Conservation (phyloP, 2,113 vertebrate genomes). For the Semicossyphus pulcher region DNA sequence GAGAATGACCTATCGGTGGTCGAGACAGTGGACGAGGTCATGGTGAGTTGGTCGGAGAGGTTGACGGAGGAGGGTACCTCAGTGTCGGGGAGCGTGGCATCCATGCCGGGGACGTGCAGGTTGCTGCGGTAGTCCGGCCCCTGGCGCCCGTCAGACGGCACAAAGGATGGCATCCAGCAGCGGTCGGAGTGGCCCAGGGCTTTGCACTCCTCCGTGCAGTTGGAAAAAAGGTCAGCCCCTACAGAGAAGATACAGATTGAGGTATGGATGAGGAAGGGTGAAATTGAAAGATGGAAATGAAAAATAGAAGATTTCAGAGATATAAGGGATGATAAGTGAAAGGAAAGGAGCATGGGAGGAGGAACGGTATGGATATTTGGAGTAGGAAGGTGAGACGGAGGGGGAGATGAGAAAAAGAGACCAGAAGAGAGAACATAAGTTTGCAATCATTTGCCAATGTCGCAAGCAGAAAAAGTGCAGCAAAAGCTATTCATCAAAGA, state of each 20-base stretch:
- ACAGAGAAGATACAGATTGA: background rate
- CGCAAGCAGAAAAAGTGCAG: conserved; percentile 43
- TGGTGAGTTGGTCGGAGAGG: conserved; percentile 74
- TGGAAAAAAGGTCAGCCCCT: conserved; percentile 98
- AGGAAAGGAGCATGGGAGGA: background rate
- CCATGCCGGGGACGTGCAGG: conserved; percentile 98
- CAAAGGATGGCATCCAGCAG: conserved; percentile 99
- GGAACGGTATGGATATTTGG: conserved; percentile 5
- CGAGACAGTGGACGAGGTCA: conserved; percentile 71
- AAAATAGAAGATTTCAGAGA: conserved; percentile 10
- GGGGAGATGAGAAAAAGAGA: conserved; percentile 31
- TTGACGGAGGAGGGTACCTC: conserved; percentile 89
- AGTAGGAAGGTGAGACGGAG: conserved; percentile 26
- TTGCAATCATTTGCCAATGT: conserved; percentile 65
- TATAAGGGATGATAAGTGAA: background rate
- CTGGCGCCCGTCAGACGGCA: conserved; percentile 94
- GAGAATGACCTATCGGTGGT: conserved; percentile 95
- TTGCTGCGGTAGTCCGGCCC: conserved; percentile 99
- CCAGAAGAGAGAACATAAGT: conserved; percentile 56
- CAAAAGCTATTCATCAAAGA: conserved; percentile 67
- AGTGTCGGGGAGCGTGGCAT: conserved; percentile 95
- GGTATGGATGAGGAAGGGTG: background rate
- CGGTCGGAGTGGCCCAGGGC: conserved; percentile 98
- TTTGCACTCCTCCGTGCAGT: conserved; percentile 99
- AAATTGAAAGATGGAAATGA: conserved; percentile 10